These are phyloP conservation scores for Phrynocephalus versicolor DNA, from an alignment of 2,113 vertebrate genomes.

Conservation along the genomic window DNA sequence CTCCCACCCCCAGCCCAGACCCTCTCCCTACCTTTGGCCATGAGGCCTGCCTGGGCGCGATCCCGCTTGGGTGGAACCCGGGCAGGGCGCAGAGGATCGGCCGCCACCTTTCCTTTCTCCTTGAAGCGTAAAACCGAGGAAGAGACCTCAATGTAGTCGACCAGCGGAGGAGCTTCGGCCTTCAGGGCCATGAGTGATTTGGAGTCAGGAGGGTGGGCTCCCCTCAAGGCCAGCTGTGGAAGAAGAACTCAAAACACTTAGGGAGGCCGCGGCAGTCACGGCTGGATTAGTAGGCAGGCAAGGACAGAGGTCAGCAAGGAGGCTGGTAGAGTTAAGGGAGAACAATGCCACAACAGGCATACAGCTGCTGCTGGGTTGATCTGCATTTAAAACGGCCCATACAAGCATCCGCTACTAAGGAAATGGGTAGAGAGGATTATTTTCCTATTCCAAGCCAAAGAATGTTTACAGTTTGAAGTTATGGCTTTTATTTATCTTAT, in stretches of 20 bases:
- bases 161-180: constrained; percentile 54
- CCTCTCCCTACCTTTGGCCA: neutral
- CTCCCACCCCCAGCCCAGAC: no score
- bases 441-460: neutral
- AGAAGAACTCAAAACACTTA: neutral
- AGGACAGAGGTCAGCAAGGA: no score
- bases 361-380: neutral
- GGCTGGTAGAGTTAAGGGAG: no score
- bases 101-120: constrained; percentile 59
- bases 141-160: constrained; percentile 68
- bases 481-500: neutral
- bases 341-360: neutral
- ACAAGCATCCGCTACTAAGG: neutral
- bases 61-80: neutral
- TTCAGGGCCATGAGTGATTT: constrained; percentile 60
- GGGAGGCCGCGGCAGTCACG: no score
- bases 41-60: neutral
- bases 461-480: neutral
- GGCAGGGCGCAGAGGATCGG: neutral
- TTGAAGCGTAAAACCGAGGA: constrained; percentile 13
- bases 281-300: neutral
- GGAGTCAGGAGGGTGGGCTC: neutral
- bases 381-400: neutral
- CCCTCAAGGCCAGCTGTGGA: neutral
- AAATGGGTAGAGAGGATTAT: neutral